phyloP scores from a whole-genome alignment of 2,797 vertebrate genomes.

The Heteromormyrus szaboi region DNA sequence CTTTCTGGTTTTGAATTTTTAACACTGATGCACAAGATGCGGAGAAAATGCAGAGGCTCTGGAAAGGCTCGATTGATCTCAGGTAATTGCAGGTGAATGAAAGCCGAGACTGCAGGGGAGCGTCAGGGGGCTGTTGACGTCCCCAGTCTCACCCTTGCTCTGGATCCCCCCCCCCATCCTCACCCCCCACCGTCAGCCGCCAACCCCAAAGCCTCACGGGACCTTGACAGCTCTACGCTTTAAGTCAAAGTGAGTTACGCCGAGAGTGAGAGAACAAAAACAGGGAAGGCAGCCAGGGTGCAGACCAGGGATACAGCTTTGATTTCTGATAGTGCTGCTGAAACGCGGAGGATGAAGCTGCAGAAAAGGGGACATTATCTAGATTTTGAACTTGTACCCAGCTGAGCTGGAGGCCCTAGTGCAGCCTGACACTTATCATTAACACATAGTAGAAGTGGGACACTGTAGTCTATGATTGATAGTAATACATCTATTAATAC shows the following conservation, averaged over 20 bases:
- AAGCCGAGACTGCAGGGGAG: neutral
- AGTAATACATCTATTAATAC: neutral
- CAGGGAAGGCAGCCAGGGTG: neutral
- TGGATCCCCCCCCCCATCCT: neutral
- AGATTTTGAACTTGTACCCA: neutral
- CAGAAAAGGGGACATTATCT: neutral
- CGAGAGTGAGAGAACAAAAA: neutral
- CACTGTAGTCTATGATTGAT: neutral
- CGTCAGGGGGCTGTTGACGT: neutral
- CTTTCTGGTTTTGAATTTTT: neutral
- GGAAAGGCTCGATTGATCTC: neutral
- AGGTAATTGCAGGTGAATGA: neutral
- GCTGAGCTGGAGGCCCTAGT: neutral
- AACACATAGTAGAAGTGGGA: neutral
- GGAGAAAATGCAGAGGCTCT: neutral
- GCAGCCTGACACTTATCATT: neutral
- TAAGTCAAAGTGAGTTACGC: conserved; percentile 10
- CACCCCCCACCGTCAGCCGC: conserved; percentile 42
- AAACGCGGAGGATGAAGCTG: neutral
- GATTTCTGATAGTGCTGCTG: neutral
- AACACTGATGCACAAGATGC: neutral
- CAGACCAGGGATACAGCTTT: neutral
- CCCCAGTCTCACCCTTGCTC: neutral
- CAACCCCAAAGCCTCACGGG: conserved; percentile 45
- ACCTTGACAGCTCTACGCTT: conserved; percentile 27